Evolutionary conservation across 2,113 vertebrate species (phyloP), one percentile per base, ranked within the genome.

Genomic region (Piprites chloris): DNA sequence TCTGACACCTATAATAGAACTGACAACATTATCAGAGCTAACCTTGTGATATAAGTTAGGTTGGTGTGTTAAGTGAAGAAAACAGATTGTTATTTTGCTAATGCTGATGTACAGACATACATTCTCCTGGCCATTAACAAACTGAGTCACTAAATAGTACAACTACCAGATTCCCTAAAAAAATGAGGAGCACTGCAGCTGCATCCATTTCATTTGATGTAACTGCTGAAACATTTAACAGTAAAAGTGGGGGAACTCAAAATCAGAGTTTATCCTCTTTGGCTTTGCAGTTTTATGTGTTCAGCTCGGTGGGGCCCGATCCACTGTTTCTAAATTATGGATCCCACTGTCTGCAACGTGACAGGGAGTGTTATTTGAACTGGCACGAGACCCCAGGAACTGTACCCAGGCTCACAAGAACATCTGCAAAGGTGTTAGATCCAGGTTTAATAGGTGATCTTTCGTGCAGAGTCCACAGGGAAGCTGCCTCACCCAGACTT

Each of bases 1-100:
- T 30, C 22, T 67, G n/a, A 50, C 56, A 75, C 37, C 42, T 16
- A 21, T 67, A 75, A 53, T 5, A 53, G n/a, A 41, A 66, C 42
- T 0, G 0, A 41, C 42, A 68, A 8, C 23, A 9, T 3, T n/a
- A 35, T 19, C 47, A 67, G 58, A 72, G 39, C 32, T 27, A 71
- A 10, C 17, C 47, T 68, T 3, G 0, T 30, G 39, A 46, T 3
- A 49, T 16, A 73, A 7, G 28, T 62, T 32, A 8, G 13, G 28
- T 0, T 81, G 53, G 41, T 26, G 33, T 18, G 14, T 59, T 30
- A 2, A 12, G 32, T 55, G 53, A 73, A 73, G 58, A 42, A 68
- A 80, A 86, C 33, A 73, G 80, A 80, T 14, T 3, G 21, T 42
- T 35, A 6, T 72, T 59, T 44, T 67, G 47, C 21, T 82, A 18